These are phyloP conservation scores for Lordiphosa clarofinis DNA, from an alignment of 1,140 invertebrate species.

Conservation along the genomic window DNA sequence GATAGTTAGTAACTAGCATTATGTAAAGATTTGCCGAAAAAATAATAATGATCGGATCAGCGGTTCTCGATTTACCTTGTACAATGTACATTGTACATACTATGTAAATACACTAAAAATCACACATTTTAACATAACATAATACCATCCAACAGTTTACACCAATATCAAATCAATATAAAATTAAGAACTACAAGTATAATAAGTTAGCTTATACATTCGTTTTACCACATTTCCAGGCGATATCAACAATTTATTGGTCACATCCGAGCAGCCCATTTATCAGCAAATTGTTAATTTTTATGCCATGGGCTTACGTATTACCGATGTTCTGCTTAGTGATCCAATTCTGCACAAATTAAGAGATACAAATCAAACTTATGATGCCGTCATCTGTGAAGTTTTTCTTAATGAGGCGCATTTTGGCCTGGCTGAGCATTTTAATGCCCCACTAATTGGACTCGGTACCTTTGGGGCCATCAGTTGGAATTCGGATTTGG, in stretches of 20 bases:
- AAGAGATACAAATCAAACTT: constrained; percentile 54
- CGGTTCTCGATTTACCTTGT: too few species aligned
- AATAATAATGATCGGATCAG: too few species aligned
- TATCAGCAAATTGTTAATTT: constrained; percentile 49
- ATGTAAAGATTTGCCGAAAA: too few species aligned
- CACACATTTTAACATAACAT: too few species aligned
- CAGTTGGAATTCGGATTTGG: constrained; percentile 66
- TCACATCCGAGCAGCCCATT: constrained; percentile 32
- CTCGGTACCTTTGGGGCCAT: constrained; percentile 69
- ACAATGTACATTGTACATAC: too few species aligned
- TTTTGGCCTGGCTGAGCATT: constrained; percentile 69
- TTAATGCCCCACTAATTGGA: constrained; percentile 73
- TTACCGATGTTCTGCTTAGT: constrained; percentile 43
- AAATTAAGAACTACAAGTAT: too few species aligned
- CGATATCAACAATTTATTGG: constrained; percentile 35
- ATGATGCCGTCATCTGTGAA: constrained; percentile 72
- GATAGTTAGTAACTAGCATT: too few species aligned
- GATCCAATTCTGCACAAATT: constrained; percentile 47
- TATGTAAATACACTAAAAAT: too few species aligned
- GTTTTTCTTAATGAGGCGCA: constrained; percentile 69
- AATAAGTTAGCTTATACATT: too few species aligned
- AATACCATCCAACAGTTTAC: too few species aligned
- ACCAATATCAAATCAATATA: too few species aligned
- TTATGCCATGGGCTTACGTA: constrained; percentile 53
- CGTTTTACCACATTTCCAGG: constrained; percentile 20